These are phyloP conservation scores for Baronia brevicornis DNA, from an alignment of 2,888 invertebrate species.

Conservation along the genomic window DNA sequence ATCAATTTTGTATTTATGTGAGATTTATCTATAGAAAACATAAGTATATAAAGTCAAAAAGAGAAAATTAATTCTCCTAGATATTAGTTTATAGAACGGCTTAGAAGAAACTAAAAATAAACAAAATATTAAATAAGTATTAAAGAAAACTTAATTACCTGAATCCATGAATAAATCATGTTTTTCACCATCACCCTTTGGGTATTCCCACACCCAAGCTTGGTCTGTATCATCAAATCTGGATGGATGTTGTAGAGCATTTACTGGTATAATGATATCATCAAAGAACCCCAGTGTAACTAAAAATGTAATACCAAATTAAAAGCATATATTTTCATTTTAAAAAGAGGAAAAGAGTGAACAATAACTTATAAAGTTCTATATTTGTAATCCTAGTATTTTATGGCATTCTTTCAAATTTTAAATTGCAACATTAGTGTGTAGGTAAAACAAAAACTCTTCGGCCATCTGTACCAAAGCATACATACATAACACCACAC, in stretches of 20 bases:
- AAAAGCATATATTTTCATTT: neutral
- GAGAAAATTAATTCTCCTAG: no score
- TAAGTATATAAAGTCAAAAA: no score
- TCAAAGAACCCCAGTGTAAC: slow-evolving; percentile 97
- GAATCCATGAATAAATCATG: slow-evolving; percentile 97
- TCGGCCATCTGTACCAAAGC: no score
- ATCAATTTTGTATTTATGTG: no score
- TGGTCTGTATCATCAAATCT: slow-evolving; percentile 94
- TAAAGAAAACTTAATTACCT: slow-evolving; percentile 51
- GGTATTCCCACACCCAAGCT: slow-evolving; percentile 98
- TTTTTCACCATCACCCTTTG: slow-evolving; percentile 84
- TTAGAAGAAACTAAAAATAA: neutral
- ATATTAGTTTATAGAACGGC: neutral
- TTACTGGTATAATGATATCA: slow-evolving; percentile 95
- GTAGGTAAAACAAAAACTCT: no score
- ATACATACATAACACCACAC: no score
- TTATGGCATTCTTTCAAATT: no score
- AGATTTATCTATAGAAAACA: no score
- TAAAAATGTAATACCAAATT: slow-evolving; percentile 50
- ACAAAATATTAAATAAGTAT: slow-evolving; percentile 1
- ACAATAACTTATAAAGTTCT: slow-evolving; percentile 3
- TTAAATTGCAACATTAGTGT: no score
- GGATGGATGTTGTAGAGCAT: slow-evolving; percentile 94
- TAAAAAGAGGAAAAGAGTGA: neutral
- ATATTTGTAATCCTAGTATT: no score